These are phyloP conservation scores for Apis cerana DNA, from an alignment of 1,140 invertebrate genomes.

Conservation along the genomic window DNA sequence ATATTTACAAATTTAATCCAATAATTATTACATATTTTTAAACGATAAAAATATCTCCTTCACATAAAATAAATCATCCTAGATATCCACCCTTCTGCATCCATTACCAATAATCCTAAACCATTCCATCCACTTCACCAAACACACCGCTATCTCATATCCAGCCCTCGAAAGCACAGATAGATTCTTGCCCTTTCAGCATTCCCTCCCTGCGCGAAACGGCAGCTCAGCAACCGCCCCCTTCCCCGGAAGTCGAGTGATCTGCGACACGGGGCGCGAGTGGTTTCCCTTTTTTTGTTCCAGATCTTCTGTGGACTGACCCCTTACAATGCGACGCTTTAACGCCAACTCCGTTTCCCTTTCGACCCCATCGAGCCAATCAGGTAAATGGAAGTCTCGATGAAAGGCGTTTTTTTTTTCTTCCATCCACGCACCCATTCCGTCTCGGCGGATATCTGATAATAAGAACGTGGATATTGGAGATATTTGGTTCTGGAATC, in stretches of 20 bases:
- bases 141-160: neutral
- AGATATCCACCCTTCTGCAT: neutral
- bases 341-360: neutral
- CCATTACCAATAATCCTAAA: neutral
- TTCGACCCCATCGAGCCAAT: slow-evolving; percentile 26
- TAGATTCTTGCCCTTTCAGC: neutral
- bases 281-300: neutral
- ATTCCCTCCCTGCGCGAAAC: neutral
- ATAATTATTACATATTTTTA: no score
- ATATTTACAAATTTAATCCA: no score
- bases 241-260: neutral
- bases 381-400: slow-evolving; percentile 44
- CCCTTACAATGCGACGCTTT: slow-evolving; percentile 32
- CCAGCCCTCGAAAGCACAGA: no score
- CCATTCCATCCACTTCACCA: neutral
- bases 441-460: neutral
- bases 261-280: neutral
- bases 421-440: neutral
- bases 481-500: no score
- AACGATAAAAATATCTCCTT: neutral
- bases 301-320: neutral
- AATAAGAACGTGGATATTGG: slow-evolving; percentile 9
- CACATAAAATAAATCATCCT: neutral
- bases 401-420: slow-evolving; percentile 18
- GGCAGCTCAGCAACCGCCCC: neutral